phyloP scores from a whole-genome alignment of 2,113 vertebrate species.

The Puntigrus tetrazona region DNA sequence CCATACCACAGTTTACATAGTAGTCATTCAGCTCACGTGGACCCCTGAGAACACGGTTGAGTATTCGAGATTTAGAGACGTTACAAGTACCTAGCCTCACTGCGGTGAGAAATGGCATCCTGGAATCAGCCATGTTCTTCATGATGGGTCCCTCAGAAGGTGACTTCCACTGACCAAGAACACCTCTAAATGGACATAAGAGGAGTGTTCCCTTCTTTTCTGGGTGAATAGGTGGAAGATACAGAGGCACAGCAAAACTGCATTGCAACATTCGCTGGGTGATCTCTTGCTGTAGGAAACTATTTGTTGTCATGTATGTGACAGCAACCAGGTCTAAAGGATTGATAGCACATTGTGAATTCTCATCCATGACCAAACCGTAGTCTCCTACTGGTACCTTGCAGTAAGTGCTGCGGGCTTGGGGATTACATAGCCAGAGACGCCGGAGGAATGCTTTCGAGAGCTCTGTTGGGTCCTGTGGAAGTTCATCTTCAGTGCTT shows the following conservation, averaged over 20 bases:
- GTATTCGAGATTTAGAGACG: conserved; percentile 80
- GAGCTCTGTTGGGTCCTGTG: conserved; percentile 61
- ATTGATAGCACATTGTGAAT: conserved; percentile 60
- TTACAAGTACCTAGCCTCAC: conserved; percentile 72
- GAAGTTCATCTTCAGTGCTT: conserved; percentile 55
- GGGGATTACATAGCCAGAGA: conserved; percentile 67
- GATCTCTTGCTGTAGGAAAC: conserved; percentile 76
- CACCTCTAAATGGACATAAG: conserved; percentile 73
- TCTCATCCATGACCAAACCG: conserved; percentile 30
- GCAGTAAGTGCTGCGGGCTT: conserved; percentile 63
- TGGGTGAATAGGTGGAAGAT: conserved; percentile 73
- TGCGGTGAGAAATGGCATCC: conserved; percentile 79
- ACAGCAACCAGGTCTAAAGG: conserved; percentile 79
- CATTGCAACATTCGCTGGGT: conserved; percentile 74
- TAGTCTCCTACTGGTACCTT: conserved; percentile 21
- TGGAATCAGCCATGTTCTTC: conserved; percentile 62
- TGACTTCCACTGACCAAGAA: conserved; percentile 63
- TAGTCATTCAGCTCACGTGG: conserved; percentile 55
- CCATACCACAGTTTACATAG: conserved; percentile 74
- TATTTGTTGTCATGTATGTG: conserved; percentile 74
- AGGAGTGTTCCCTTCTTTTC: conserved; percentile 68
- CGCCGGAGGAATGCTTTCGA: conserved; percentile 66
- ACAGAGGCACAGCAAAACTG: conserved; percentile 78
- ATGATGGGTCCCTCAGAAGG: conserved; percentile 54
- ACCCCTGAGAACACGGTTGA: conserved; percentile 72